A percentile compares a stretch with the other conserved stretches of the same genome.
Evolutionary conservation across 1,140 invertebrate species (phyloP).

Genomic region (Eulimnadia texana): DNA sequence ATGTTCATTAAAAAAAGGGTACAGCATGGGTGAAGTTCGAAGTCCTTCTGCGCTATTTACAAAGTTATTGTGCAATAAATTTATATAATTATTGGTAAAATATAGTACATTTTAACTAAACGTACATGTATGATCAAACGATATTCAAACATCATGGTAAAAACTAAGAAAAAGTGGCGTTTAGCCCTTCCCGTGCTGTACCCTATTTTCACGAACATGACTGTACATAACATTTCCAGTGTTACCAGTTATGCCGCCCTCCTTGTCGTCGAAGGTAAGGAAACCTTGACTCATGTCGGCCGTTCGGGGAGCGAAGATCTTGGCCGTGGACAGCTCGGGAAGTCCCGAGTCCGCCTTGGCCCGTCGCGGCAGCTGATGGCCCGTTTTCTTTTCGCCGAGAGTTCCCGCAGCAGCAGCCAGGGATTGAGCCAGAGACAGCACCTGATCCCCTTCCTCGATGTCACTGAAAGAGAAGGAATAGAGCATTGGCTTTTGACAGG

Average conservation of each 20-base stretch:
- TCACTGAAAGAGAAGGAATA: slow-evolving; percentile 40
- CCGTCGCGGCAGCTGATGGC: neutral
- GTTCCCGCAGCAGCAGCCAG: neutral
- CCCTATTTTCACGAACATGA: too few species aligned
- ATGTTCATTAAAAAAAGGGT: too few species aligned
- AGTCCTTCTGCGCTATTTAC: too few species aligned
- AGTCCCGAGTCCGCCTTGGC: neutral
- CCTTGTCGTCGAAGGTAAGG: slow-evolving; percentile 71
- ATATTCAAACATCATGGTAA: too few species aligned
- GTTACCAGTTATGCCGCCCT: slow-evolving; percentile 63
- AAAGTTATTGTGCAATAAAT: too few species aligned
- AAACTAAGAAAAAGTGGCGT: too few species aligned
- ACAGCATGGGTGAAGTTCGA: too few species aligned
- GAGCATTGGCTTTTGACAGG: too few species aligned
- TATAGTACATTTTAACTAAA: too few species aligned
- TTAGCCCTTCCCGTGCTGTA: too few species aligned
- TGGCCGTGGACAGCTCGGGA: slow-evolving; percentile 26
- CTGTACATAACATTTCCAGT: neutral
- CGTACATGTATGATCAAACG: too few species aligned
- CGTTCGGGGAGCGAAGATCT: slow-evolving; percentile 65
- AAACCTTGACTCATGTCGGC: slow-evolving; percentile 88
- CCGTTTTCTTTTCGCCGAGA: neutral
- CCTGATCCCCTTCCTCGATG: slow-evolving; percentile 69
- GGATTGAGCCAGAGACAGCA: slow-evolving; percentile 61
- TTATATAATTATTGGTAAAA: too few species aligned